Base-by-base conservation (phyloP, 1,140 invertebrate species). In the Anastrepha obliqua region DNA sequence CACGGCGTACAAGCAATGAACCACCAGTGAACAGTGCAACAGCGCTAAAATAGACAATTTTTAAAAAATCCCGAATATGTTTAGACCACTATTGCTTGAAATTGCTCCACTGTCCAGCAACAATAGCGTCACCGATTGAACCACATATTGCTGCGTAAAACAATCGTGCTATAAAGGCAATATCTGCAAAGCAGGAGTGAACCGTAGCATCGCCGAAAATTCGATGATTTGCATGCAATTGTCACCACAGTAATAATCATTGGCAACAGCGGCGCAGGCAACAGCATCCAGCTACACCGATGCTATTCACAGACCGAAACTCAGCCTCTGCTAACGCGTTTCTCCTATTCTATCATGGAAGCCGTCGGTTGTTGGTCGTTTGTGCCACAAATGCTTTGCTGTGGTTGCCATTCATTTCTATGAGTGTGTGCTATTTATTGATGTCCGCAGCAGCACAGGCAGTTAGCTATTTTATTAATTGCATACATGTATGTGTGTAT, bases 191-290 rank as follows among this genome's bases (percentile, higher is more conserved):
- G 9, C 60, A 13, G 17, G 9, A n/a, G 60, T 64, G 11, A 64
- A n/a, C 60, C 60, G 17, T n/a, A 64, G 60, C 9, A 44, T 39
- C 70, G 44, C 29, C 17, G 70, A 51, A 74, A 74, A 74, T 74
- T 74, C 70, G 39, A 74, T 74, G 70, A 74, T 74, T 74, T 74
- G 70, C 70, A 74, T 74, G 70, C 70, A 74, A 74, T 74, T 74
- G 70, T 74, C 70, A 74, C 70, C 70, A 74, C 70, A 42, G 70
- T 74, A 74, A 74, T 74, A 74, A 74, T 42, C 70, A 74, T 74
- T 74, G 70, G 44, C 70, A 47, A 17, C 29, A 29, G 4, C 2
- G 5, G 39, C 44, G n/a, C 17, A 74, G 70, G 42, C 70, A 74
- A 47, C 11, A 74, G 42, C 70, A 74, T 13, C 44, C 47, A 17